These are phyloP conservation scores for Stenichneumon culpator DNA, from an alignment of 2,888 invertebrate genomes.

Conservation along the genomic window DNA sequence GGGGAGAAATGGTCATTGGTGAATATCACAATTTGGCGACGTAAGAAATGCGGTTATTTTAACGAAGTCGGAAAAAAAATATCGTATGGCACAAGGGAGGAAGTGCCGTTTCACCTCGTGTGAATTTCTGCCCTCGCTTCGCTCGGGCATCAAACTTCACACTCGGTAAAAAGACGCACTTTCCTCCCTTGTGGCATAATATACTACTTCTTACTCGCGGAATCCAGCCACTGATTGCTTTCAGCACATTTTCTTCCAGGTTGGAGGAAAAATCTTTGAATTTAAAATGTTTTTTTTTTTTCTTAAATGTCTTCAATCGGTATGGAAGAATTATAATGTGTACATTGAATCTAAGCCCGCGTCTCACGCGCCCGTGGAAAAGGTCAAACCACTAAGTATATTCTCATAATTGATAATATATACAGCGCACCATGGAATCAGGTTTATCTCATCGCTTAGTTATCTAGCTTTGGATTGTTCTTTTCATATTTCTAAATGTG, in stretches of 20 bases:
- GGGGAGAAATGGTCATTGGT: too few relatives aligned
- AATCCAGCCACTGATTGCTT: not conserved
- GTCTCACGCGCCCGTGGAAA: constrained; percentile 46
- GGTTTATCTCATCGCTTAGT: constrained; percentile 48
- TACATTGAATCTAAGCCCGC: constrained; percentile 20
- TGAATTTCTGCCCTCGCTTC: too few relatives aligned
- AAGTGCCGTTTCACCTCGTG: too few relatives aligned
- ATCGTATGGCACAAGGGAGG: too few relatives aligned
- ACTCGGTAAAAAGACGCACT: too few relatives aligned
- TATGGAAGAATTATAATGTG: constrained; percentile 56
- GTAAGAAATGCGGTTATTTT: too few relatives aligned
- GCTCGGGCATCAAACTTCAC: too few relatives aligned
- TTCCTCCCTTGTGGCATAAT: too few relatives aligned
- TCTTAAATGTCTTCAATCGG: constrained; percentile 17
- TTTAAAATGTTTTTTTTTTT: constrained; percentile 21
- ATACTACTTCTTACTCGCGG: constrained; percentile 8
- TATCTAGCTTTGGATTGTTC: constrained; percentile 61
- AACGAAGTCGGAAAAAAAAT: too few relatives aligned
- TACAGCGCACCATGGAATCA: constrained; percentile 66
- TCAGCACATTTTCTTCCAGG: constrained; percentile 3
- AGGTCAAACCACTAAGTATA: constrained; percentile 58
- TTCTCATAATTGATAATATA: constrained; percentile 54
- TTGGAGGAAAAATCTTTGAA: not conserved
- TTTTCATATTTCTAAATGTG: constrained; percentile 43
- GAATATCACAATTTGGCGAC: too few relatives aligned